Base-by-base conservation (phyloP, 2,797 vertebrate genomes). In the Kryptolebias ocellatus region DNA sequence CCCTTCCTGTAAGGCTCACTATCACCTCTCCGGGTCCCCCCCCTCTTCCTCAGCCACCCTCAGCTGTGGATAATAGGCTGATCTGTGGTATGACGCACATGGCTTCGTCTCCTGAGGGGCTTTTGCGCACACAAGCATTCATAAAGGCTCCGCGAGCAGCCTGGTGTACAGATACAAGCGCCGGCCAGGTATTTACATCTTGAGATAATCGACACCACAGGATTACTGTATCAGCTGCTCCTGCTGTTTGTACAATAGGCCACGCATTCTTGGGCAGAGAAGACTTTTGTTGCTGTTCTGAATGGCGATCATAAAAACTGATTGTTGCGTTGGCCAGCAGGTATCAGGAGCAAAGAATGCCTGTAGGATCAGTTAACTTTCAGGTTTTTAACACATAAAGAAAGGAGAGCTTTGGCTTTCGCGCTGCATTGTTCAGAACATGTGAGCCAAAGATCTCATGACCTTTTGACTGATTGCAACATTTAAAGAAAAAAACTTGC, bases 51-150 rank as follows among this genome's bases (percentile, higher is more conserved):
- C 80, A 80, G 75, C 79, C 64, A 80, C 84, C 74, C 80, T 83
- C 78, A 75, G 77, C 78, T 79, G 68, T 15, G 78, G 82, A 91
- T 91, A 90, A 90, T 85, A 83, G 83, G 83, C 89, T 89, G 83
- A 89, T 83, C 87, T 71, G 50, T 53, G 78, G 69, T 81, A 89
- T 92, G 91, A 92, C 91, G 90, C 87, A 91, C 87, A 80, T 60
- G 62, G 73, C 81, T 86, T 64, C 39, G 80, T 89, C 88, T 89
- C 86, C 77, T 59, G 86, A 84, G 88, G 87, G 87, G 83, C 60
- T 88, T 89, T 82, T 87, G 85, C 80, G 50, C 84, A 90, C 89
- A 89, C 83, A 86, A 64, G 78, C 82, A 80, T 90, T 90, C 85
- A 90, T 81, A 82, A 76, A 78, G 80, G 65, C 77, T 89, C 75